phyloP scores from a whole-genome alignment of 2,113 vertebrate genomes.

The Paracanthobrama guichenoti region DNA sequence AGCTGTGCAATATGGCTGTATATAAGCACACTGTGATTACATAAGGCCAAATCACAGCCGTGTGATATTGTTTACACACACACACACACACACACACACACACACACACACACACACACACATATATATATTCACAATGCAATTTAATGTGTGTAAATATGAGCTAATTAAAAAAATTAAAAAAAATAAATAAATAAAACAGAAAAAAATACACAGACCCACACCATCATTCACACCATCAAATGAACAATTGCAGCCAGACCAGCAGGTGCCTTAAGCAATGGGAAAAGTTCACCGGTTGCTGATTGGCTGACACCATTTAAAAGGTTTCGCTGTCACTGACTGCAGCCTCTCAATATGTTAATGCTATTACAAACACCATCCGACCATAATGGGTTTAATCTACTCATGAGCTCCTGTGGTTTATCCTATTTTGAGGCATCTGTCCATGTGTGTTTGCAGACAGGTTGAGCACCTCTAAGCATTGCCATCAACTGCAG shows the following conservation, averaged over 20 bases:
- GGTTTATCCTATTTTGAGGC: constrained; percentile 28
- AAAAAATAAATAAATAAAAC: no score
- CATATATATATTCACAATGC: no score
- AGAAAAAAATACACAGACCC: background rate
- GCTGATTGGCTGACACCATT: constrained; percentile 27
- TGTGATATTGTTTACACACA: no score
- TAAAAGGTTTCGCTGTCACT: background rate
- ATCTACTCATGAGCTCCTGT: constrained; percentile 11
- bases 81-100: no score
- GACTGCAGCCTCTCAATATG: constrained; percentile 25
- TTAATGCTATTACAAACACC: constrained; percentile 22
- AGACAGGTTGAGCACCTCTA: constrained; percentile 2
- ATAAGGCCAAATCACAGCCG: no score
- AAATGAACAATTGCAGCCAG: background rate
- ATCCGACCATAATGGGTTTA: constrained; percentile 29
- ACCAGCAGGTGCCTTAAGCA: constrained; percentile 9
- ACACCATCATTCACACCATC: constrained; percentile 13
- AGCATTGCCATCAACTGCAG: background rate
- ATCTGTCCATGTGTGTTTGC: constrained; percentile 21
- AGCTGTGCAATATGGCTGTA: no score
- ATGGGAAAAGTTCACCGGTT: background rate
- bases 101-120: no score
- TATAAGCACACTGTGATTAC: no score
- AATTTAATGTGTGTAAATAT: no score
- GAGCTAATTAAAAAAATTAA: no score